Conservation (phyloP, 2,113 vertebrate genomes). For the Tetrao urogallus region DNA sequence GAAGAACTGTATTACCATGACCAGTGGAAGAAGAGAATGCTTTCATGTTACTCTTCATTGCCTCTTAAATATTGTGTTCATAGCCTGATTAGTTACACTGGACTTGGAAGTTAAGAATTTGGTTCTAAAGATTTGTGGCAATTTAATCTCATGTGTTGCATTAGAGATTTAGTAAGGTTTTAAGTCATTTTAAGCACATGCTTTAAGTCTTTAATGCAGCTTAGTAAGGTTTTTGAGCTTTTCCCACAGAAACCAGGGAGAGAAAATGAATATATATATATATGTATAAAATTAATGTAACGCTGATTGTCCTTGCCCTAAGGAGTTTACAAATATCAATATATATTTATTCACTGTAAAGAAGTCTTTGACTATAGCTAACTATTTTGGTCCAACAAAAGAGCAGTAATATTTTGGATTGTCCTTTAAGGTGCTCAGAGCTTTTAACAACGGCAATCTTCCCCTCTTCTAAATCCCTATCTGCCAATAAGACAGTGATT, state of each 20-base stretch:
- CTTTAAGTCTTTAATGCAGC: constrained; percentile 9
- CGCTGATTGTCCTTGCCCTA: background rate
- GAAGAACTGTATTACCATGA: background rate
- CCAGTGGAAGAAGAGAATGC: background rate
- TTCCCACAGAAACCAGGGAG: background rate
- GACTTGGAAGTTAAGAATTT: background rate
- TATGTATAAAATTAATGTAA: background rate
- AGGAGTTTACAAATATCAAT: background rate
- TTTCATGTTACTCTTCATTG: background rate
- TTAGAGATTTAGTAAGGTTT: constrained; percentile 28
- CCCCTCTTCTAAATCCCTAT: background rate
- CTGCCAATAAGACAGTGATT: background rate
- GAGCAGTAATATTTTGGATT: background rate
- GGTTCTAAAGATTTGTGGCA: background rate
- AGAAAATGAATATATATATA: background rate
- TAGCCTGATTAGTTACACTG: background rate
- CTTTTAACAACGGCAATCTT: background rate
- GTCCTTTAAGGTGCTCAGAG: background rate
- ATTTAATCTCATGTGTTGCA: constrained; percentile 4
- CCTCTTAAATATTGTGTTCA: background rate
- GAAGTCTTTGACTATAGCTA: background rate
- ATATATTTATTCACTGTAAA: background rate
- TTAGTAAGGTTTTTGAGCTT: background rate
- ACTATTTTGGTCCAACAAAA: background rate
- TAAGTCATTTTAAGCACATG: constrained; percentile 7